Conservation (phyloP, 92 coral and sea anemone species). For the Virgularia gustaviana region DNA sequence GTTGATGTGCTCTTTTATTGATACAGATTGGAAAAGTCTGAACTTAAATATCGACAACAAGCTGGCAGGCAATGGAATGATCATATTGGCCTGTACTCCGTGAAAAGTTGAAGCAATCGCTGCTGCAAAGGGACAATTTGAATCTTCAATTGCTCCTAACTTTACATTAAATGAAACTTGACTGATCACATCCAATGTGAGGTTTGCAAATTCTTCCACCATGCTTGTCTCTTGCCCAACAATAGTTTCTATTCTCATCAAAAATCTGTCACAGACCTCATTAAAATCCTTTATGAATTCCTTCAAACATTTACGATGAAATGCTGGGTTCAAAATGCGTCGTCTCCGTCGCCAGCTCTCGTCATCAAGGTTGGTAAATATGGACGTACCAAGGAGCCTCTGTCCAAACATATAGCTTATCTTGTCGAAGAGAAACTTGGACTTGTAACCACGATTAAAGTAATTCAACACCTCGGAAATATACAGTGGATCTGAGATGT, state of each 20-base stretch:
- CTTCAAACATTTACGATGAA: constrained; percentile 50
- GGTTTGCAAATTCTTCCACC: constrained; percentile 69
- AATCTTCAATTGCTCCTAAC: neutral
- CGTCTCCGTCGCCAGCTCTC: constrained; percentile 58
- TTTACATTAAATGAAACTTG: constrained; percentile 42
- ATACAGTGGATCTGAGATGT: neutral
- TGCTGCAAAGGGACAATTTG: neutral
- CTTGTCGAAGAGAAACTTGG: constrained; percentile 65
- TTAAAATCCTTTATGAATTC: constrained; percentile 56
- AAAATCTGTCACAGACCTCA: constrained; percentile 61
- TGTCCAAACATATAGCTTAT: constrained; percentile 64
- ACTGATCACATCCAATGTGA: constrained; percentile 65
- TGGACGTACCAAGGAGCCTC: constrained; percentile 60
- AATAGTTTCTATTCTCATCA: constrained; percentile 51
- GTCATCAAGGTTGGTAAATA: constrained; percentile 57
- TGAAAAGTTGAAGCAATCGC: neutral
- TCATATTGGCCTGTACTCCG: neutral
- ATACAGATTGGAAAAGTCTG: neutral
- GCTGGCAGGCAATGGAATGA: neutral
- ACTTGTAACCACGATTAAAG: constrained; percentile 7
- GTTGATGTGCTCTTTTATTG: neutral
- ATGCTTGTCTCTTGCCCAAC: constrained; percentile 62
- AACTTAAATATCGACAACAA: neutral
- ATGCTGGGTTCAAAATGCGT: constrained; percentile 58
- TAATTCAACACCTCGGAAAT: neutral